Base-by-base conservation (phyloP, 1,140 invertebrate genomes). In the Meloidogyne hapla region DNA sequence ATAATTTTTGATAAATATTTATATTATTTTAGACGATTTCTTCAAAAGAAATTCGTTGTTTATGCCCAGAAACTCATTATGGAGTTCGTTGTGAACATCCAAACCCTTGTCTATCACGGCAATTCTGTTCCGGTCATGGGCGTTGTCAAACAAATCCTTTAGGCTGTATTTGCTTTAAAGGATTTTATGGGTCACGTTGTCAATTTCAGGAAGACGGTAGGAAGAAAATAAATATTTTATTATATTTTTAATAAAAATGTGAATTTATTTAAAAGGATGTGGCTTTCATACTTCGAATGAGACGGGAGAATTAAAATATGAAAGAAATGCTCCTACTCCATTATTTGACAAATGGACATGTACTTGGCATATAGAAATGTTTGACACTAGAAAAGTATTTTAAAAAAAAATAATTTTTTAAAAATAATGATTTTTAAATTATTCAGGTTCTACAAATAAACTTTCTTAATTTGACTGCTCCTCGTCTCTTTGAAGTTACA, bases 341-440 rank as follows among this genome's bases (percentile, higher is more conserved):
- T 42, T 76, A n/a, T 61, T 78, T 3, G 78, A 23, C 13, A 63
- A n/a, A 67, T 80, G 65, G 67, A 61, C 28, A 6, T 80, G 79
- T 69, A 74, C 76, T 23, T 81, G 79, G 79, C 21, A 79, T 45
- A 82, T 80, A 38, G 26, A 80, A 4, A 21, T 80, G n/a, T 67
- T 79, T 12, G 79, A 80, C 69, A 83, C 79, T 13, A 28, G 79
- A 64, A 83, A 83, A 63, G 79, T 78, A 68, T 28, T 25, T 23
- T 56, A 67, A 38, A 13, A 76, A 77, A 38, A 66, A 70, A 18
- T n/a, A n/a, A n/a, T n/a, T n/a, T n/a, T n/a, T n/a, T n/a, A n/a
- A n/a, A n/a, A n/a, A n/a, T n/a, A n/a, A n/a, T n/a, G n/a, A n/a
- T 61, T 21, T 18, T 40, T 38, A 9, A 8, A 5, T 48, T 75